Percentiles rank a stretch among this genome's conserved stretches.
Evolutionary conservation across 2,888 invertebrate genomes (phyloP).

Genomic region (Scaptomyza polygonia): DNA sequence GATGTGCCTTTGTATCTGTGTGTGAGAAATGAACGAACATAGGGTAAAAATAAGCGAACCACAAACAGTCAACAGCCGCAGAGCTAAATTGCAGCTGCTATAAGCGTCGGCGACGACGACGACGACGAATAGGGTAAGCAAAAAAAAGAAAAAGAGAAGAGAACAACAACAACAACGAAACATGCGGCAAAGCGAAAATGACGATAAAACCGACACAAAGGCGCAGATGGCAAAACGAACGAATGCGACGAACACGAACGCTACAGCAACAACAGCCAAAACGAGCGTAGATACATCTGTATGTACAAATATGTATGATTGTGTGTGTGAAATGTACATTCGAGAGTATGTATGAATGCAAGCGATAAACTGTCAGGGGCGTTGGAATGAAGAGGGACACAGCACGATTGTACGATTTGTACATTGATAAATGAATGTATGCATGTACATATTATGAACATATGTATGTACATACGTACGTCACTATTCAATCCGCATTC

Average conservation of each 20-base stretch:
- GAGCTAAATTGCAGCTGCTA: conserved; percentile 74
- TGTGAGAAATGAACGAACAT: conserved; percentile 50
- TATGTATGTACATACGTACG: not conserved
- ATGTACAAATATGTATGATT: conserved; percentile 16
- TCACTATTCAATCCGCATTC: conserved; percentile 23
- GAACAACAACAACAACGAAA: conserved; percentile 56
- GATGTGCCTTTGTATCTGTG: conserved; percentile 27
- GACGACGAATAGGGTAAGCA: conserved; percentile 64
- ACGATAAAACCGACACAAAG: conserved; percentile 52
- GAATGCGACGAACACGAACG: conserved; percentile 59
- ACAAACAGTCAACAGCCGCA: conserved; percentile 65
- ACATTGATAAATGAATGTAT: conserved; percentile 37
- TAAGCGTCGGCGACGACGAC: conserved; percentile 64
- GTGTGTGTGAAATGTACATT: conserved; percentile 1
- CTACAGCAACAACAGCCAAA: conserved; percentile 17
- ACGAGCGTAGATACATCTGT: conserved; percentile 37
- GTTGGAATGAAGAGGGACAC: conserved; percentile 31
- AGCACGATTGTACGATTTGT: conserved; percentile 15
- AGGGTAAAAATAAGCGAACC: conserved; percentile 74
- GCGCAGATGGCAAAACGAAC: conserved; percentile 64
- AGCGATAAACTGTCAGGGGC: conserved; percentile 58
- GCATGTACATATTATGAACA: too few species aligned
- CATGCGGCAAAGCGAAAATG: conserved; percentile 50
- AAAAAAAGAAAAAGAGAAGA: conserved; percentile 35
- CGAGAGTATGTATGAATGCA: conserved; percentile 45